Conservation (phyloP, 2,113 vertebrate species). For the Promerops cafer region DNA sequence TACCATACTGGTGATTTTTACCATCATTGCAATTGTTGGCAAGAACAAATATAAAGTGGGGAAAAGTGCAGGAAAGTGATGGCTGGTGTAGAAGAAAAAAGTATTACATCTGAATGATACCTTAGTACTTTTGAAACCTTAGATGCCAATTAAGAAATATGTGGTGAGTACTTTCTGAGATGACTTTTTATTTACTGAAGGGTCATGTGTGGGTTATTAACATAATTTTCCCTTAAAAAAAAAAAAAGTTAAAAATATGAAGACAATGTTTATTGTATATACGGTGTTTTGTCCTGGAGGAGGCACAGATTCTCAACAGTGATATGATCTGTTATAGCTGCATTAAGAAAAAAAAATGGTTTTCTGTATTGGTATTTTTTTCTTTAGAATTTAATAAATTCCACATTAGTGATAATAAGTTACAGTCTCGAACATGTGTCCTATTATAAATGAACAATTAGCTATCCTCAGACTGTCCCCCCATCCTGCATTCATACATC, state of each 20-base stretch:
- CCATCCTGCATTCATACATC: slow-evolving; percentile 73
- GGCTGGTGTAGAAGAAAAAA: not conserved
- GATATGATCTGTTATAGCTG: slow-evolving; percentile 1
- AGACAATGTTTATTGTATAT: not conserved
- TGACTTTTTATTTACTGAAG: not conserved
- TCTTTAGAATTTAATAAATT: slow-evolving; percentile 80
- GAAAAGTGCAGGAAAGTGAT: not conserved
- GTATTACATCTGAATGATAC: not conserved
- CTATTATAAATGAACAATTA: slow-evolving; percentile 75
- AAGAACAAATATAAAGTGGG: not conserved
- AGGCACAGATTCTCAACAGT: not conserved
- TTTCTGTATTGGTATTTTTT: slow-evolving; percentile 80
- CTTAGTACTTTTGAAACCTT: not conserved
- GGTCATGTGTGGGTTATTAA: not conserved
- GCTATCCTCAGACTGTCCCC: slow-evolving; percentile 75
- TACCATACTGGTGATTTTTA: not conserved
- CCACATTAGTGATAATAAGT: slow-evolving; percentile 76
- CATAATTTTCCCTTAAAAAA: not conserved
- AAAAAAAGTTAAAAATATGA: not conserved
- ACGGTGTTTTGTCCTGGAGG: not conserved
- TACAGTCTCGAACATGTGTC: slow-evolving; percentile 60
- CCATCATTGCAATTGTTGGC: not conserved
- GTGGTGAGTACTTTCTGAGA: not conserved
- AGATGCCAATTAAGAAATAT: not conserved
- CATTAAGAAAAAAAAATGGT: slow-evolving; percentile 47